Base-by-base conservation (phyloP, 2,113 vertebrate species). In the Perca fluviatilis region DNA sequence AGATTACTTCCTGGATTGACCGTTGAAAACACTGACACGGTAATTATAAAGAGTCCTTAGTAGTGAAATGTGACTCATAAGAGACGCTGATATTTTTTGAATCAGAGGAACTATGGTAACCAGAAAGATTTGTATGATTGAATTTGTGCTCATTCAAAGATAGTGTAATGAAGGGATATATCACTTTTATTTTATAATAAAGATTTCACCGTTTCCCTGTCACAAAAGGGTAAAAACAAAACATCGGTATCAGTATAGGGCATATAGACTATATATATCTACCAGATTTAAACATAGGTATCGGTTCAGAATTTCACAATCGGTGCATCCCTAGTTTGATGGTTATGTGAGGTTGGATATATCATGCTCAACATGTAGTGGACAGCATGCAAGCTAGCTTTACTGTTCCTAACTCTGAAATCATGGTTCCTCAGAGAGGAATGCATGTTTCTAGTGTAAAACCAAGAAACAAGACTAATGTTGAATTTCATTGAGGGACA, bases 401-500 rank as follows among this genome's bases (percentile, higher is more conserved):
- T 49, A 74, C 13, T 54, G 50, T 79, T 49, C 43, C 36, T 54
- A 36, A 65, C 53, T 50, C 36, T 63, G 49, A 57, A 65, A 51
- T 70, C 2, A 18, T 18, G 6, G 7, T 51, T 49, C 21, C 27
- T 36, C 33, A 8, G 16, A 77, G 53, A 30, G 46, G 73, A 77
- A 74, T 50, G 0, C 0, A n/a, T 23, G 21, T 47, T 58, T 62
- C 25, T 40, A 57, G 19, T 66, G 6, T 47, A 74, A 71, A 74
- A 21, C 63, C 46, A 56, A 86, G 46, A 30, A 4, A 58, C 15
- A 72, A 23, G 27, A 54, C 30, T 25, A 53, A 75, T 19, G 46
- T 25, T 89, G 33, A 72, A 83, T 89, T 79, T 86, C 16, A 85
- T 80, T 83, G 53, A 71, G 81, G 69, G 69, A 80, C 67, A 51